Conservation (phyloP, 2,888 invertebrate species). For the Pelosia muscerda region DNA sequence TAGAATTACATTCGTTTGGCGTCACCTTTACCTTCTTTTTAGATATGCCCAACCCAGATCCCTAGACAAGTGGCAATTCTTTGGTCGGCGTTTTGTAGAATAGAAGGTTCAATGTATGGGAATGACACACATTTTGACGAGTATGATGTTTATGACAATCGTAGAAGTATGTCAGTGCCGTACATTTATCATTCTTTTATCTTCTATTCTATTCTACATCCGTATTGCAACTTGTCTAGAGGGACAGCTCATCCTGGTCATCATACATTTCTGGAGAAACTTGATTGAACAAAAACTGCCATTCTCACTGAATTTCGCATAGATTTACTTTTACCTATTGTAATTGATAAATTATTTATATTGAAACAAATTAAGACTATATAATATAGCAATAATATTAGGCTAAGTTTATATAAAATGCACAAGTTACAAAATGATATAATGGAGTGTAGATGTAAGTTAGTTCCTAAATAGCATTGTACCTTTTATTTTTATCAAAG, state of each 20-base stretch:
- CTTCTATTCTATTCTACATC: too few relatives aligned
- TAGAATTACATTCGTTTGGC: too few relatives aligned
- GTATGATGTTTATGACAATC: too few relatives aligned
- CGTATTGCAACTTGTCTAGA: too few relatives aligned
- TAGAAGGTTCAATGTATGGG: too few relatives aligned
- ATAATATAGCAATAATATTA: constrained; percentile 47
- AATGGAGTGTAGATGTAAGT: not conserved
- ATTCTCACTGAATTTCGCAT: not conserved
- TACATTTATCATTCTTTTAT: too few relatives aligned
- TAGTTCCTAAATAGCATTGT: constrained; percentile 6
- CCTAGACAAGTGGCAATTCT: too few relatives aligned
- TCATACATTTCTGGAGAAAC: not conserved
- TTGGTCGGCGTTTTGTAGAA: too few relatives aligned
- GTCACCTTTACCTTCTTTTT: not conserved
- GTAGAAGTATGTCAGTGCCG: too few relatives aligned
- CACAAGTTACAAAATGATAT: constrained; percentile 24
- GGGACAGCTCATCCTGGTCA: not conserved
- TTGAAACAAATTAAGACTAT: constrained; percentile 50
- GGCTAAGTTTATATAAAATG: constrained; percentile 39
- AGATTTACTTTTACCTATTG: not conserved
- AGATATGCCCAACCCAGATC: not conserved
- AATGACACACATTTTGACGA: too few relatives aligned
- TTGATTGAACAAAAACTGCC: not conserved
- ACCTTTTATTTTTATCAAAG: constrained; percentile 2
- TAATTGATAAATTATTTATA: constrained; percentile 22